phyloP scores from a whole-genome alignment of 2,113 vertebrate genomes.

The Hipposideros armiger region DNA sequence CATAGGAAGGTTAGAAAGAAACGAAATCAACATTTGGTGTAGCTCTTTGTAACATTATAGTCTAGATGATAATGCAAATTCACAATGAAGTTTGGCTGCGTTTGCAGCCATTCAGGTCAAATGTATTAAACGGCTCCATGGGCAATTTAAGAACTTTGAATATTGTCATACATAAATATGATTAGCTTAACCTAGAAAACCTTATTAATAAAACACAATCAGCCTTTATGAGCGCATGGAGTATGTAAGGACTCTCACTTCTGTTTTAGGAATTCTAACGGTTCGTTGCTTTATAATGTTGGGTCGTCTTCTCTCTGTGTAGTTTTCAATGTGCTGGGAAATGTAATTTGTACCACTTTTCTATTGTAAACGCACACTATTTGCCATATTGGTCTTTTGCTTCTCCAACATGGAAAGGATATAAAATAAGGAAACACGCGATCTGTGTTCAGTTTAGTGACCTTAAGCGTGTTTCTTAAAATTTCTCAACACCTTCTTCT shows the following conservation, averaged over 20 bases:
- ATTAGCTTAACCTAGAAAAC: conserved; percentile 82
- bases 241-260: neutral
- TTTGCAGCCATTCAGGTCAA: conserved; percentile 59
- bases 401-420: neutral
- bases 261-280: conserved; percentile 1
- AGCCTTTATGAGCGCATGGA: neutral
- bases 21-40: conserved; percentile 35
- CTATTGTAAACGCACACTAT: neutral
- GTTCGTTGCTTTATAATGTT: neutral
- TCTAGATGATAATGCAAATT: conserved; percentile 61
- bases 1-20: neutral
- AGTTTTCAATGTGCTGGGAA: neutral
- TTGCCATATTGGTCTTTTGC: neutral
- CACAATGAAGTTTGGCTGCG: neutral
- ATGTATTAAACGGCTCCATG: conserved; percentile 80
- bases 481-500: neutral
- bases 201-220: conserved; percentile 77
- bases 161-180: conserved; percentile 75
- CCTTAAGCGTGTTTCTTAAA: neutral
- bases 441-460: neutral
- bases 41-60: conserved; percentile 9
- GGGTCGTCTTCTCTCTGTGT: neutral
- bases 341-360: neutral
- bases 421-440: neutral
- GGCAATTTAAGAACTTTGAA: conserved; percentile 78